Percentiles rank a stretch among this genome's conserved stretches.
These are phyloP conservation scores for Leucania comma DNA, from an alignment of 2,888 invertebrate species.

Conservation along the genomic window DNA sequence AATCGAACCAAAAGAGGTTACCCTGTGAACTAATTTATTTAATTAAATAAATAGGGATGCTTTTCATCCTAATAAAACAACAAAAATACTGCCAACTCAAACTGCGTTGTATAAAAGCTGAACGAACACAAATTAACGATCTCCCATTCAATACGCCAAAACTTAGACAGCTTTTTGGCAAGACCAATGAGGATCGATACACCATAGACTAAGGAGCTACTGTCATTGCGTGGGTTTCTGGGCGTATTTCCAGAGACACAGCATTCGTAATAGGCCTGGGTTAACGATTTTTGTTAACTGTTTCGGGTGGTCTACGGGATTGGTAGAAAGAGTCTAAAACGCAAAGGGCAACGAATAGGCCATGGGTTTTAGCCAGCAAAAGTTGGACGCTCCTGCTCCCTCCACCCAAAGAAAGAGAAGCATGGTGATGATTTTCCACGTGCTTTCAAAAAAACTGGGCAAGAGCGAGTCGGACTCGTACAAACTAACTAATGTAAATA, in stretches of 20 bases:
- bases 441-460: no score
- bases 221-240: slow-evolving; percentile 39
- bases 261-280: background rate
- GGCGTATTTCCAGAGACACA: slow-evolving; percentile 48
- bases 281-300: background rate
- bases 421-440: no score
- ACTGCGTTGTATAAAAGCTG: slow-evolving; percentile 11
- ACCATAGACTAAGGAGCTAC: slow-evolving; percentile 33
- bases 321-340: no score
- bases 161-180: slow-evolving; percentile 52
- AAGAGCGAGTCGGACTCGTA: no score
- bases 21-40: background rate
- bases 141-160: slow-evolving; percentile 48
- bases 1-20: background rate
- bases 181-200: slow-evolving; percentile 42
- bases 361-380: no score
- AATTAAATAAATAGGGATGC: background rate
- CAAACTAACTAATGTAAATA: no score
- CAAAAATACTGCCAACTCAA: slow-evolving; percentile 26
- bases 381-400: no score
- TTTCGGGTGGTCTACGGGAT: background rate
- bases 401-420: no score
- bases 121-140: slow-evolving; percentile 30
- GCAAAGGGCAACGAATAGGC: no score
- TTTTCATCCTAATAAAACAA: slow-evolving; percentile 4